Conservation (phyloP, 2,113 vertebrate species). For the Heterotilapia buettikoferi region DNA sequence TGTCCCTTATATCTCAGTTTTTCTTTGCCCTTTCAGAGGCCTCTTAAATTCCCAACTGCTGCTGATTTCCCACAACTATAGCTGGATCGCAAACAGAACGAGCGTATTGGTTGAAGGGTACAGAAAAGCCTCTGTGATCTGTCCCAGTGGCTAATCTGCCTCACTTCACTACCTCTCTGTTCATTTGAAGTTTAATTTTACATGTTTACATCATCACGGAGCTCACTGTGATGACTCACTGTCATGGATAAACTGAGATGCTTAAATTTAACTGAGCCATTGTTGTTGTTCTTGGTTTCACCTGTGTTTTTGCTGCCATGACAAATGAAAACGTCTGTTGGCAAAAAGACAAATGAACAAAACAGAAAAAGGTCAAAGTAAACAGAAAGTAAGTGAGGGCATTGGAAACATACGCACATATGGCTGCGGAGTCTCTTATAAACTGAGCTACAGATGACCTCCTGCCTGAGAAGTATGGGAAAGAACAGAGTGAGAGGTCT, state of each 20-base stretch:
- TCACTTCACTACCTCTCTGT: neutral
- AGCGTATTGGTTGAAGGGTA: neutral
- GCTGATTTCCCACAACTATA: neutral
- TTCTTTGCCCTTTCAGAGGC: neutral
- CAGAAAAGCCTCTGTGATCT: neutral
- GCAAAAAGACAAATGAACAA: neutral
- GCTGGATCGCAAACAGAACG: neutral
- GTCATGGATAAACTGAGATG: neutral
- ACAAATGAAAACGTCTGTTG: neutral
- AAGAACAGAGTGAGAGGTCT: constrained; percentile 1
- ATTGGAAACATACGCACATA: neutral
- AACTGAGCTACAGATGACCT: constrained; percentile 3
- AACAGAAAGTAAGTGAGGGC: neutral
- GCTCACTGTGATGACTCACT: neutral
- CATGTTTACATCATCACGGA: neutral
- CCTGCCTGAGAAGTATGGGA: neutral
- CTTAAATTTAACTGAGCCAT: neutral
- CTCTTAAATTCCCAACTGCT: neutral
- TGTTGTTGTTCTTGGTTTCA: constrained; percentile 5
- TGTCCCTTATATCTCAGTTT: neutral
- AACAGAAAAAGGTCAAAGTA: neutral
- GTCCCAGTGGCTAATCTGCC: neutral
- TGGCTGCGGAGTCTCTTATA: neutral
- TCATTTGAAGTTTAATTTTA: neutral
- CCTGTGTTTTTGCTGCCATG: neutral